phyloP scores from a whole-genome alignment of 2,888 invertebrate species.

The Netelia inedita region DNA sequence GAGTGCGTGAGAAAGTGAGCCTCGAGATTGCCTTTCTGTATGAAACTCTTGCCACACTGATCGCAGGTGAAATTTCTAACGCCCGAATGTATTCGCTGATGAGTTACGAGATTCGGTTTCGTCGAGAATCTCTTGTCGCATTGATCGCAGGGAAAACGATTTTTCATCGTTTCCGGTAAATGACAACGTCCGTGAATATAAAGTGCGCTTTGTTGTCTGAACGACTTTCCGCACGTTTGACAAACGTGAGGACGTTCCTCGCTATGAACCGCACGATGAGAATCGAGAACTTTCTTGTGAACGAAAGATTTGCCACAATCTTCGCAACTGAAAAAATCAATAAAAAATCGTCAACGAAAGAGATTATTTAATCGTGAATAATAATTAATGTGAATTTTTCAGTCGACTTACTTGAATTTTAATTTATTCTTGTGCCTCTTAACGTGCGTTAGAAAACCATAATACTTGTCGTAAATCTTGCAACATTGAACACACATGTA shows the following conservation, averaged over 20 bases:
- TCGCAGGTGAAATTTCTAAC: conserved; percentile 87
- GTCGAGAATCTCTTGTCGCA: conserved; percentile 88
- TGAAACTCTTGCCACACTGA: conserved; percentile 88
- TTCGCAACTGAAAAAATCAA: conserved; percentile 83
- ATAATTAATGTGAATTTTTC: not conserved
- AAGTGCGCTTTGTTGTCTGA: conserved; percentile 87
- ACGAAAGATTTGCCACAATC: conserved; percentile 87
- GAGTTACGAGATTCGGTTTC: conserved; percentile 87
- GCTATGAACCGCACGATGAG: conserved; percentile 86
- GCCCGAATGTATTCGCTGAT: conserved; percentile 87
- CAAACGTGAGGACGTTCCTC: conserved; percentile 86
- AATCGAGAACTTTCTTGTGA: conserved; percentile 85
- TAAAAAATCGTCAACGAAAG: not conserved
- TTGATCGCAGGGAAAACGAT: conserved; percentile 87
- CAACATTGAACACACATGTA: conserved; percentile 90
- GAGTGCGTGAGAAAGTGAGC: conserved; percentile 87
- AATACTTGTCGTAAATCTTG: conserved; percentile 88
- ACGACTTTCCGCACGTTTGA: conserved; percentile 87
- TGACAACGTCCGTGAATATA: conserved; percentile 87
- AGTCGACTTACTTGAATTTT: conserved; percentile 86
- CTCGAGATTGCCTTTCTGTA: conserved; percentile 87
- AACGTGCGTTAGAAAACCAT: conserved; percentile 89
- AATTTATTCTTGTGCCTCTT: conserved; percentile 88
- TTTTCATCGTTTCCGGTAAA: conserved; percentile 87
- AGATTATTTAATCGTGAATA: conserved; percentile 14